Evolutionary conservation across 2,797 vertebrate genomes (phyloP).

Genomic region (Pygocentrus nattereri): DNA sequence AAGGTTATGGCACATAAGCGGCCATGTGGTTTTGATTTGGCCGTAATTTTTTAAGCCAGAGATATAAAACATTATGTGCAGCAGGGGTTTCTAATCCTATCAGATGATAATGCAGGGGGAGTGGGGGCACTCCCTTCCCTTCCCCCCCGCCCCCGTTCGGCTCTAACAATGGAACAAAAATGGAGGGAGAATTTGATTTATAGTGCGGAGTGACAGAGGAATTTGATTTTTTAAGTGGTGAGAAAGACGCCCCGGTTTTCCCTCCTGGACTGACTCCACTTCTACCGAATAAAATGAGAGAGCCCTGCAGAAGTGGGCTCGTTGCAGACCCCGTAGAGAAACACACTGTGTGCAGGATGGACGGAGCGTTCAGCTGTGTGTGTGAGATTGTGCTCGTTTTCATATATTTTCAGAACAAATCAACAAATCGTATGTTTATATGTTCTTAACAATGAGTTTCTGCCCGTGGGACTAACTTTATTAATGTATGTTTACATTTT

Average conservation of each 20-base stretch:
- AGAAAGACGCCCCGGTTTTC: not conserved
- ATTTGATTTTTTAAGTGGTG: not conserved
- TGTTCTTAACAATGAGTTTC: no score
- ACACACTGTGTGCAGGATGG: not conserved
- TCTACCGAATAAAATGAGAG: not conserved
- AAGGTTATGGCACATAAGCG: constrained; percentile 68
- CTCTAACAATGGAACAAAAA: constrained; percentile 51
- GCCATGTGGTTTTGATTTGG: constrained; percentile 82
- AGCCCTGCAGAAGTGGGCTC: not conserved
- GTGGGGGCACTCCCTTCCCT: constrained; percentile 68
- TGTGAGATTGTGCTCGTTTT: constrained; percentile 38
- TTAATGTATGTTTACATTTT: no score
- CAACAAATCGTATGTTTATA: no score
- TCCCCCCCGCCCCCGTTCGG: no score
- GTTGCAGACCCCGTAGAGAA: not conserved
- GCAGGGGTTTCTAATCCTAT: constrained; percentile 77
- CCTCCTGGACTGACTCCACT: constrained; percentile 1
- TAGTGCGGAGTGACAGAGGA: constrained; percentile 4
- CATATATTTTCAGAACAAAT: not conserved
- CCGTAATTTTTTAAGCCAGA: constrained; percentile 70
- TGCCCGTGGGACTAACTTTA: no score
- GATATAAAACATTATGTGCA: constrained; percentile 77
- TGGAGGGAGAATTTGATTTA: constrained; percentile 26
- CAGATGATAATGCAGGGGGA: constrained; percentile 71
- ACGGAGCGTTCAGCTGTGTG: not conserved